These are phyloP conservation scores for Pluvianellus socialis DNA, from an alignment of 2,113 vertebrate genomes.

Conservation along the genomic window DNA sequence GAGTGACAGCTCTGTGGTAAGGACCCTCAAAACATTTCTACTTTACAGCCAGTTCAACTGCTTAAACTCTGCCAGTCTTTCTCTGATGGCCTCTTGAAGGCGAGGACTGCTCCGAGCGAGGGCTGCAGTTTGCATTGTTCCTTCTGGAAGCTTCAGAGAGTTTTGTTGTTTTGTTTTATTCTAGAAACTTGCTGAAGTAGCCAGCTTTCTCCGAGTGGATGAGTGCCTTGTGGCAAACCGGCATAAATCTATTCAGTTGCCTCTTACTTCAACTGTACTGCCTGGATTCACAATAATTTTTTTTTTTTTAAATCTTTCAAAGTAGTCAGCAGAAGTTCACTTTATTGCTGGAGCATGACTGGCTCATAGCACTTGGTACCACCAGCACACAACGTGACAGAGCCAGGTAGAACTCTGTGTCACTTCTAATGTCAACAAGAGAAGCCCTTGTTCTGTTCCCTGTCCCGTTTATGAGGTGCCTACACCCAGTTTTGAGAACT, in stretches of 20 bases:
- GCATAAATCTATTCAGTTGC: background rate
- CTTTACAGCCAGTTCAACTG: background rate
- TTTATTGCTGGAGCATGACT: background rate
- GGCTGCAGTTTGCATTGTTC: slow-evolving; percentile 13
- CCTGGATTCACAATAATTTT: background rate
- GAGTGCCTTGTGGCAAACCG: slow-evolving; percentile 15
- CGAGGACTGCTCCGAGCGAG: fast-evolving
- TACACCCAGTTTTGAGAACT: background rate
- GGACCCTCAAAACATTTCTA: background rate
- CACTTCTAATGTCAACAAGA: background rate
- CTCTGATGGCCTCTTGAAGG: background rate
- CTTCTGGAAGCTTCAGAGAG: slow-evolving; percentile 38
- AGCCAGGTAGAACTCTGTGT: background rate
- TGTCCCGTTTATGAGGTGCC: background rate
- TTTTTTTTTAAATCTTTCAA: background rate
- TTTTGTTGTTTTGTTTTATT: slow-evolving; percentile 21
- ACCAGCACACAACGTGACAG: background rate
- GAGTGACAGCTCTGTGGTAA: slow-evolving; percentile 46
- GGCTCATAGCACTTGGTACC: background rate
- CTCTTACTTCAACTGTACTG: background rate
- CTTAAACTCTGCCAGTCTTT: background rate
- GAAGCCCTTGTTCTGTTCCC: background rate
- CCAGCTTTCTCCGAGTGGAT: background rate
- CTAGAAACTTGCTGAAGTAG: slow-evolving; percentile 1
- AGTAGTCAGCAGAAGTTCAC: background rate